A percentile compares a stretch with the other conserved stretches of the same genome.
phyloP scores from a whole-genome alignment of 1,140 invertebrate species.

The Drosophila pseudoobscura region DNA sequence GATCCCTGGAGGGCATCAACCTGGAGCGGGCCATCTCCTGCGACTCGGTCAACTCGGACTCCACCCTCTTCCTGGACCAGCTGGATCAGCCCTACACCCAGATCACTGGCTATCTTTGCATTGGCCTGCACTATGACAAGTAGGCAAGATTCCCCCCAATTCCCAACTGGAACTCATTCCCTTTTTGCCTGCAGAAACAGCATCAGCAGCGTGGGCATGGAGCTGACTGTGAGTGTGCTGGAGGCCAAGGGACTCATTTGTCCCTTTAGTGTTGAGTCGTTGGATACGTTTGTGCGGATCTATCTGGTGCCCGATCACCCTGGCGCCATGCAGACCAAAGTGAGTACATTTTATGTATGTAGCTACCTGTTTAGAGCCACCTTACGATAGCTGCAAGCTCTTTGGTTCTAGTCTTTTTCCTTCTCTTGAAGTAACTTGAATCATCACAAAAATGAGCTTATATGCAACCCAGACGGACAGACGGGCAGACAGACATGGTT shows the following conservation, averaged over 20 bases:
- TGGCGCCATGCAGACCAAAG: constrained; percentile 89
- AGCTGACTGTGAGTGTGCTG: constrained; percentile 89
- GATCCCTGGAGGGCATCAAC: constrained; percentile 64
- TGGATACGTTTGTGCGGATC: constrained; percentile 91
- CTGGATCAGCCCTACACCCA: constrained; percentile 87
- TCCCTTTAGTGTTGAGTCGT: constrained; percentile 85
- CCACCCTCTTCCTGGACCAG: constrained; percentile 89
- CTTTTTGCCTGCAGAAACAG: constrained; percentile 18
- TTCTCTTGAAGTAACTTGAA: too few species aligned
- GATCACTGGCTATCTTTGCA: constrained; percentile 89
- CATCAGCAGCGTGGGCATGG: constrained; percentile 86
- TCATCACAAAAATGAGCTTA: too few species aligned
- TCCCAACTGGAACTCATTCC: too few species aligned
- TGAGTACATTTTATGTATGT: constrained; percentile 63
- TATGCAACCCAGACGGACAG: too few species aligned
- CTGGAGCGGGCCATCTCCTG: constrained; percentile 89
- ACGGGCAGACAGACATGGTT: too few species aligned
- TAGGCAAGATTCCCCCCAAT: constrained; percentile 47
- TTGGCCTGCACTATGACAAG: constrained; percentile 91
- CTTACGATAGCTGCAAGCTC: too few species aligned
- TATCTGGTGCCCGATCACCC: constrained; percentile 89
- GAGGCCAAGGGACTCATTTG: constrained; percentile 90
- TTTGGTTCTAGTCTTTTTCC: too few species aligned
- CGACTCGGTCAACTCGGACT: constrained; percentile 92
- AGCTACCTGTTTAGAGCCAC: too few species aligned